Conservation (phyloP, 2,888 invertebrate genomes). For the Branchinecta sandiegonensis region DNA sequence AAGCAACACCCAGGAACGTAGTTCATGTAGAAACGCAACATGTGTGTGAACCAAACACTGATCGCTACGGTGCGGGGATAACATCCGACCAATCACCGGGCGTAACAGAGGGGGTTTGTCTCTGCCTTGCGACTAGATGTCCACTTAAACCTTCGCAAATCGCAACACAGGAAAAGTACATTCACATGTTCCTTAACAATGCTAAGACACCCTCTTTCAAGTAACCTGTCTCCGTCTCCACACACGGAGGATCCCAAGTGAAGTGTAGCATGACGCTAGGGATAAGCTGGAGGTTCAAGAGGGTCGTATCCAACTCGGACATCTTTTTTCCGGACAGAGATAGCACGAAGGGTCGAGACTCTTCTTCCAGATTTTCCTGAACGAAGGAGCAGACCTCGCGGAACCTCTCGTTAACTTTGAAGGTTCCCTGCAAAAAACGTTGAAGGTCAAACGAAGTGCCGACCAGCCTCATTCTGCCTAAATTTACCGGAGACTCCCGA, state of each 20-base stretch:
- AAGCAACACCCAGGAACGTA: no score
- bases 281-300: conserved; percentile 61
- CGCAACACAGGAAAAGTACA: neutral
- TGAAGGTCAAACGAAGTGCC: no score
- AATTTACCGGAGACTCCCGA: no score
- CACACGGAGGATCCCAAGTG: conserved; percentile 44
- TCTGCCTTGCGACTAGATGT: no score
- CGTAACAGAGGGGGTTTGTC: no score
- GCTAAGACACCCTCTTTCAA: conserved; percentile 10
- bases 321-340: conserved; percentile 52
- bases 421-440: conserved; percentile 56
- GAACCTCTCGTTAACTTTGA: conserved; percentile 65
- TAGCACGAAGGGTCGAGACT: conserved; percentile 51
- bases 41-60: no score
- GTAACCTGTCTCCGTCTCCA: neutral
- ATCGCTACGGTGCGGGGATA: no score
- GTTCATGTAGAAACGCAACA: no score
- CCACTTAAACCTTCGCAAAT: no score
- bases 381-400: conserved; percentile 61
- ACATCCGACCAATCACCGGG: no score
- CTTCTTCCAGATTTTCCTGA: conserved; percentile 53
- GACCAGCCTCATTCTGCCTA: no score
- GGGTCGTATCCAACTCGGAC: conserved; percentile 50
- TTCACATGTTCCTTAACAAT: neutral
- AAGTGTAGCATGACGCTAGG: conserved; percentile 70